Percentiles rank a stretch among this genome's conserved stretches.
Evolutionary conservation across 2,888 invertebrate genomes (phyloP).

Genomic region (Phaonia tiefii): DNA sequence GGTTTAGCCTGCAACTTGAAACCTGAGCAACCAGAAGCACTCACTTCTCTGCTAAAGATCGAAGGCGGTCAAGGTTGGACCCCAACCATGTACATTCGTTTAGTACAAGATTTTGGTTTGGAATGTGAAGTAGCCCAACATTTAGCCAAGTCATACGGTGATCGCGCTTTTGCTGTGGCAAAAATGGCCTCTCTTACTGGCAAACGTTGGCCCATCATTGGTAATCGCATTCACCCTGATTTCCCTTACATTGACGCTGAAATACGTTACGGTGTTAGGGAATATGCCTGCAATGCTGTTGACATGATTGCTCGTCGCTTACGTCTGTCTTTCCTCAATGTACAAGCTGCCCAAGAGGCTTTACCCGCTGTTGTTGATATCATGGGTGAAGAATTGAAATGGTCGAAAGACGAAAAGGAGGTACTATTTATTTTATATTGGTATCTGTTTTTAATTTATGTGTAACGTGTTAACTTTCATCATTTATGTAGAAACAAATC

Average conservation of each 20-base stretch:
- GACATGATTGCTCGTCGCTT: slow-evolving; percentile 98
- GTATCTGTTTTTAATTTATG: too few species aligned
- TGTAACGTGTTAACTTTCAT: slow-evolving; percentile 18
- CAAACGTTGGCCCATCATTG: slow-evolving; percentile 98
- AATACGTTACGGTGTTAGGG: slow-evolving; percentile 93
- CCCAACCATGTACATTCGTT: slow-evolving; percentile 97
- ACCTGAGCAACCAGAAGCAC: slow-evolving; percentile 85
- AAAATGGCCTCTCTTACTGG: slow-evolving; percentile 98
- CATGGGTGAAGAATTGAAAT: slow-evolving; percentile 97
- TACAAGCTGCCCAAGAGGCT: slow-evolving; percentile 97
- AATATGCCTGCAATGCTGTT: slow-evolving; percentile 97
- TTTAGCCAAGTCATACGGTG: slow-evolving; percentile 97
- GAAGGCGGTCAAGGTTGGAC: slow-evolving; percentile 99
- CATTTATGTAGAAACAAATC: slow-evolving; percentile 86
- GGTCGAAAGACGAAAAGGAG: slow-evolving; percentile 90
- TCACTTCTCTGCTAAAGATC: slow-evolving; percentile 94
- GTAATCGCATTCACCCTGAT: slow-evolving; percentile 97
- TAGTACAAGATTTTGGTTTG: slow-evolving; percentile 99
- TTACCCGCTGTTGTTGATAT: slow-evolving; percentile 95
- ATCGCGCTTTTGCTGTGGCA: slow-evolving; percentile 97
- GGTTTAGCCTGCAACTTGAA: slow-evolving; percentile 86
- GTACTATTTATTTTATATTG: too few species aligned
- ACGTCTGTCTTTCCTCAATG: slow-evolving; percentile 97
- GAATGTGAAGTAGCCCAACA: slow-evolving; percentile 99
- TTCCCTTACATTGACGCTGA: slow-evolving; percentile 99